Evolutionary conservation across 1,140 invertebrate genomes (phyloP), one percentile per base, ranked within the genome.

Genomic region (Drosophila subobscura): DNA sequence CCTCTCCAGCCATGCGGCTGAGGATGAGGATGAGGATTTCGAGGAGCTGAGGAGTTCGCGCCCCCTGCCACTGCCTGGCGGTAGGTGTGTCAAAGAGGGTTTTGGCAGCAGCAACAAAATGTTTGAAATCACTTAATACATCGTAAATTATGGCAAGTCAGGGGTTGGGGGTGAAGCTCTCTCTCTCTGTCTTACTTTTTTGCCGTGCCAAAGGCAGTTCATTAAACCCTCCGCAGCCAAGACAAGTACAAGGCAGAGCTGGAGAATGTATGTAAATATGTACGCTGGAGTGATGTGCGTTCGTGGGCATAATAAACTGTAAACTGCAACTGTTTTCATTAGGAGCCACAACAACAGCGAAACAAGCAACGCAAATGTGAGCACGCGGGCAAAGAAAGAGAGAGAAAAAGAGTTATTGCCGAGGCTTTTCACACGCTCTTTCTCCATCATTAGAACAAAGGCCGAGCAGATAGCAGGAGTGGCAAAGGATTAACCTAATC

Each of bases 81-180:
- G 45, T 44, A 55, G 46, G 53, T 54, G 50, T 50, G 55, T 33
- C 54, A 54, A 70, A 29, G 56, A 70, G 56, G 59, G 16, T 44
- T 40, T 52, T 52, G 50, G 45, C 75, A 83, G 57, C 73, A 58
- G 57, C 59, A 80, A 65, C 46, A 61, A 55, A 53, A 86, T 83
- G 72, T 59, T 86, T 88, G 79, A 86, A 86, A 86, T 88, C 83
- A 86, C 83, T 86, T 86, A 86, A 86, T 86, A 76, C 83, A 76
- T 86, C 84, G 83, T 86, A 86, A 86, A 86, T 86, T 86, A 86
- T 88, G 83, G 66, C 77, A 68, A 81, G 72, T 57, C 66, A 29
- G 23, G 23, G 70, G 33, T 29, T 27, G 47, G 70, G 57, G 50
- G 51, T 57, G 58, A 56, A 46, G 42, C 56, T 20, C 16, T 20